Evolutionary conservation across 1,140 invertebrate species (phyloP).

Genomic region (Camponotus pennsylvanicus): DNA sequence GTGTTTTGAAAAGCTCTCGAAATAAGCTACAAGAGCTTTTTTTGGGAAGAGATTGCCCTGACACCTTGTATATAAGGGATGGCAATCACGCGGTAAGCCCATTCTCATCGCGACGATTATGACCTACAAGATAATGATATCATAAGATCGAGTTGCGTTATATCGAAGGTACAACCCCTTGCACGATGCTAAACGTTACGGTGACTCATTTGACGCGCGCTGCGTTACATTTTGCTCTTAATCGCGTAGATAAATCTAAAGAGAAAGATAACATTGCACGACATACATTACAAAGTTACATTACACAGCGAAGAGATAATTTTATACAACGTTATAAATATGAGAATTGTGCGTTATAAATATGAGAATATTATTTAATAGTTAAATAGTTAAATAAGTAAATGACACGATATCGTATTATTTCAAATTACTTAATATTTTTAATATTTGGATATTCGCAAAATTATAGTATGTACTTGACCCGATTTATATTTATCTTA

Average conservation of each 20-base stretch:
- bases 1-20: no score
- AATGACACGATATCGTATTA: neutral
- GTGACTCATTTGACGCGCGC: neutral
- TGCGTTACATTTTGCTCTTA: neutral
- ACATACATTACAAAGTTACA: neutral
- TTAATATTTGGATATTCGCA: neutral
- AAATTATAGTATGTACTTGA: neutral
- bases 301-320: neutral
- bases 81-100: conserved; percentile 16
- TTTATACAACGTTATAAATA: neutral
- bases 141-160: conserved; percentile 17
- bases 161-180: neutral
- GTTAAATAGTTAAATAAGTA: neutral
- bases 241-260: neutral
- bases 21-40: no score
- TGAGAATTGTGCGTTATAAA: neutral
- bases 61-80: no score
- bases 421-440: neutral
- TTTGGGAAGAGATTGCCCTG: no score
- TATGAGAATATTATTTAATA: neutral
- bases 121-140: neutral
- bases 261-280: neutral
- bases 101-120: conserved; percentile 14
- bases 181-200: neutral
- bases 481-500: neutral